Conservation (phyloP, 2,888 invertebrate species). For the Andrena chrysosceles region DNA sequence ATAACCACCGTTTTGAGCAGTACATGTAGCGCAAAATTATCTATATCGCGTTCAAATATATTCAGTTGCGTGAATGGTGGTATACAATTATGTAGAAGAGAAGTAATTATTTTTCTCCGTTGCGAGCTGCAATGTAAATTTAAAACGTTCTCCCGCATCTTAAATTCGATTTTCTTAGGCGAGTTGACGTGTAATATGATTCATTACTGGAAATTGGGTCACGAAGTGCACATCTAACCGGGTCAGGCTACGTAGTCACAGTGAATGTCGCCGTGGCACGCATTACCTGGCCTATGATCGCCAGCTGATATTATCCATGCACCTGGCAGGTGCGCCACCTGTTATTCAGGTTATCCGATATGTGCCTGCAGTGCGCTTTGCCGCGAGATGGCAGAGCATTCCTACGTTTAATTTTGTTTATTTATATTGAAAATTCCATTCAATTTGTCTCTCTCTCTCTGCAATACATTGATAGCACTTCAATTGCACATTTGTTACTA, state of each 20-base stretch:
- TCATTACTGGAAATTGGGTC: constrained; percentile 59
- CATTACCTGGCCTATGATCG: constrained; percentile 48
- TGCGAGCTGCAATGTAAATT: too few species aligned
- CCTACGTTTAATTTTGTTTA: constrained; percentile 30
- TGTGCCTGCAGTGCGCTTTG: constrained; percentile 7
- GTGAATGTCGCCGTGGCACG: constrained; percentile 51
- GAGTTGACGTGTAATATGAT: constrained; percentile 44
- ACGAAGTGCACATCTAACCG: constrained; percentile 40
- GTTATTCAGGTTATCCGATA: constrained; percentile 57
- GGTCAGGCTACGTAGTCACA: constrained; percentile 13
- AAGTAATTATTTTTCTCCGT: too few species aligned
- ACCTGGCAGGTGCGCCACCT: constrained; percentile 67
- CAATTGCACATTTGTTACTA: not conserved
- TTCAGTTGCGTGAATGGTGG: too few species aligned
- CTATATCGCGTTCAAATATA: too few species aligned
- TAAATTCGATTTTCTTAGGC: constrained; percentile 29
- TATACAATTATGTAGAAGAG: too few species aligned
- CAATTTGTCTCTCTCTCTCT: not conserved
- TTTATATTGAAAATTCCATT: constrained; percentile 10
- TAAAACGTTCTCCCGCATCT: not conserved
- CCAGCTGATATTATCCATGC: constrained; percentile 59
- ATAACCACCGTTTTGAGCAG: not conserved
- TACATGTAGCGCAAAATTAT: too few species aligned
- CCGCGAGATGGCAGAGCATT: constrained; percentile 54
- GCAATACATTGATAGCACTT: not conserved